phyloP scores from a whole-genome alignment of 2,888 invertebrate genomes.

The Acleris laterana region DNA sequence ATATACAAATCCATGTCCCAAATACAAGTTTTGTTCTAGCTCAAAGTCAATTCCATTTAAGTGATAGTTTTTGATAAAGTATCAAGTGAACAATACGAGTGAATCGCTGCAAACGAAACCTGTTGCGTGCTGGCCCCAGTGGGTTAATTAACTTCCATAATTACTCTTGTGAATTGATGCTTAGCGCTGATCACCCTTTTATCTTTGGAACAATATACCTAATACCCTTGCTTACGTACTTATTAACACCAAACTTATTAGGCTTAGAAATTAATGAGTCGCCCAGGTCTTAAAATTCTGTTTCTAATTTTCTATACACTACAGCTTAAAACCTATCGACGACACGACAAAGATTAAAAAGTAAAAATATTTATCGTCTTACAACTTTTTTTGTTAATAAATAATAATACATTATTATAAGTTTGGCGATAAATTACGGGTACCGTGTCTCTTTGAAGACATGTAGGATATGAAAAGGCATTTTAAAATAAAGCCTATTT shows the following conservation, averaged over 20 bases:
- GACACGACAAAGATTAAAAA: too few relatives aligned
- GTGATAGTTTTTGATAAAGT: slow-evolving; percentile 2
- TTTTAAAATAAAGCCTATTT: too few relatives aligned
- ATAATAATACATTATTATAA: too few relatives aligned
- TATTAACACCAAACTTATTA: background rate
- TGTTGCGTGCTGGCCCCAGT: slow-evolving; percentile 19
- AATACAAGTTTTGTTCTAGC: slow-evolving; percentile 3
- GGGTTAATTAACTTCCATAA: slow-evolving; percentile 30
- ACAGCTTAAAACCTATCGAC: too few relatives aligned
- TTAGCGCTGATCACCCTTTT: slow-evolving; percentile 11
- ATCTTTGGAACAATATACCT: slow-evolving; percentile 13
- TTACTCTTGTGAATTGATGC: slow-evolving; percentile 13
- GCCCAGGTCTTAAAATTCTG: too few relatives aligned
- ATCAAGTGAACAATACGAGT: slow-evolving; percentile 1
- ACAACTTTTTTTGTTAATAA: too few relatives aligned
- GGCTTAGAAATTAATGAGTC: background rate
- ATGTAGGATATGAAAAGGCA: too few relatives aligned
- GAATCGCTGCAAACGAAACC: slow-evolving; percentile 16
- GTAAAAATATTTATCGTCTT: too few relatives aligned
- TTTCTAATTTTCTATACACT: too few relatives aligned
- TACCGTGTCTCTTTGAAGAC: too few relatives aligned
- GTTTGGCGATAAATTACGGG: too few relatives aligned
- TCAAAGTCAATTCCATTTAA: background rate
- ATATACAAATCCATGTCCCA: slow-evolving; percentile 28
- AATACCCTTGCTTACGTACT: slow-evolving; percentile 7